Conservation (phyloP, 2,888 invertebrate genomes). For the Cremastobaeus sp. region DNA sequence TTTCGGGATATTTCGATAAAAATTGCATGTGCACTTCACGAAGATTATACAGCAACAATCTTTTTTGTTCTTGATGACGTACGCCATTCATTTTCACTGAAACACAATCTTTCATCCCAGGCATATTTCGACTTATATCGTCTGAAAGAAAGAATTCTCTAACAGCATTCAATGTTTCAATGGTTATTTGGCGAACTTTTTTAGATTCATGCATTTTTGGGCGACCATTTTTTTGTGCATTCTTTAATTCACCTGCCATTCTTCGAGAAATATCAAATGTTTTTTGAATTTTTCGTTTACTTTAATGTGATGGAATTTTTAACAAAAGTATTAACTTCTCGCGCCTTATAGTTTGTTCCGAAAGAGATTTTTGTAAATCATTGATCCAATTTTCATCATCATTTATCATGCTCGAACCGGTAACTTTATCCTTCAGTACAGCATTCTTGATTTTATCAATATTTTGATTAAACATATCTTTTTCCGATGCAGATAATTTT, state of each 20-base stretch:
- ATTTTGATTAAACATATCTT: not conserved
- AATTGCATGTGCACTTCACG: conserved; percentile 14
- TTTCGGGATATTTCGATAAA: not conserved
- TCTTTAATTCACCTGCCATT: conserved; percentile 18
- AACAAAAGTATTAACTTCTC: conserved; percentile 9
- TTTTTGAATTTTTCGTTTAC: conserved; percentile 6
- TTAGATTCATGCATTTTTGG: not conserved
- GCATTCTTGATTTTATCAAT: conserved; percentile 7
- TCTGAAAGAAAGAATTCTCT: conserved; percentile 23
- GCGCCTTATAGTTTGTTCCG: not conserved
- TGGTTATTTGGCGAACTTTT: conserved; percentile 23
- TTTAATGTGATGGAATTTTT: not conserved
- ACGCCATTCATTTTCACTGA: conserved; percentile 17
- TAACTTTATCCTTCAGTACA: not conserved
- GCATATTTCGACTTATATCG: conserved; percentile 18
- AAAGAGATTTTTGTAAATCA: conserved; percentile 5
- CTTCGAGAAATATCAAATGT: conserved; percentile 16
- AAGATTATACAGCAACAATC: conserved; percentile 6
- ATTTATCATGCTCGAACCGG: not conserved
- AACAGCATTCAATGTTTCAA: conserved; percentile 4
- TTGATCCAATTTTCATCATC: not conserved
- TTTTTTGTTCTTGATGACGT: conserved; percentile 18
- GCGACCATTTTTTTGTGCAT: conserved; percentile 9
- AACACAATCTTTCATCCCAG: conserved; percentile 25
- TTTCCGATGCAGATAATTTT: conserved; percentile 11